Evolutionary conservation across 1,140 invertebrate species (phyloP), one percentile per base, ranked within the genome.

Genomic region (Heliconius nattereri): DNA sequence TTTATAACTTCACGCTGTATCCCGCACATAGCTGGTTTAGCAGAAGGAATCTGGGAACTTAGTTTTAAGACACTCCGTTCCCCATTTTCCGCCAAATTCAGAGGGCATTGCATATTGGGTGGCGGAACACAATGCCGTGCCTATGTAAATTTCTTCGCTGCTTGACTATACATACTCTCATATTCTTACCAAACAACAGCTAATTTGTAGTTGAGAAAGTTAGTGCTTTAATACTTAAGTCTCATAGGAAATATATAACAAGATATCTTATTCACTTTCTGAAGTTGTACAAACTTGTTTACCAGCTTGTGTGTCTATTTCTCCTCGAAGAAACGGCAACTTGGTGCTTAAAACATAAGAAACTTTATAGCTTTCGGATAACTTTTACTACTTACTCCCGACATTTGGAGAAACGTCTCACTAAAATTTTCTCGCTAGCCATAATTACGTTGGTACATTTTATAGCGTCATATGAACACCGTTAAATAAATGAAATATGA

Each of bases 211-310:
- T 29, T 66, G 26, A 23, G 20, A 66, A 66, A 66, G 60, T 29
- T 66, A 29, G 26, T 29, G 23, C 60, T 66, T 66, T 66, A 66
- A 66, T 66, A 29, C 60, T 66, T 29, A 66, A 66, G 60, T 66
- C 60, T 29, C 60, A 66, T 66, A 45, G 52, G 49, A 75, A 76
- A 49, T 70, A 76, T 45, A 37, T 76, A 76, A 76, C 60, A 45
- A 76, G 60, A 76, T 70, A 45, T 70, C 57, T 71, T 76, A 75
- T 75, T 75, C 74, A 76, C 60, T 70, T 76, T 66, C 57, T 66
- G 37, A 71, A 76, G 57, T 76, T 70, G 35, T 76, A 71, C 75
- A 76, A 60, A 76, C 75, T 76, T 76, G 57, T 76, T 76, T 70
- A 76, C 75, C 37, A 35, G 19, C 37, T 71, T 26, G 35, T 76